These are phyloP conservation scores for Nibea albiflora DNA, from an alignment of 2,113 vertebrate genomes.

Conservation along the genomic window DNA sequence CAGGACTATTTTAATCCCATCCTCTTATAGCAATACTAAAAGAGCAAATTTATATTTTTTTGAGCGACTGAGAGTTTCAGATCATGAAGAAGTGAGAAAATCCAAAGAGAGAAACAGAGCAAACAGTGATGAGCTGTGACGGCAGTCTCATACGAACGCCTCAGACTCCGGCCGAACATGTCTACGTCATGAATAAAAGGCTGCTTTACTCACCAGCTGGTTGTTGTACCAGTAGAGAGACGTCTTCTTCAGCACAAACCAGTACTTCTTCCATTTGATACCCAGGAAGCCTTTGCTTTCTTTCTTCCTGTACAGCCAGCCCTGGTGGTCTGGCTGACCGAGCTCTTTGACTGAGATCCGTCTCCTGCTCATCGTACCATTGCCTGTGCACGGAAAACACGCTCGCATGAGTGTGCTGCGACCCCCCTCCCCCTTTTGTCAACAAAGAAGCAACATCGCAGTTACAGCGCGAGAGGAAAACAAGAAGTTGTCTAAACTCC, in stretches of 20 bases:
- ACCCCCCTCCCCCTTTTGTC: background rate
- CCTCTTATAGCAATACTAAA: background rate
- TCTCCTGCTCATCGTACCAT: conserved; percentile 93
- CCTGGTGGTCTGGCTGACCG: conserved; percentile 92
- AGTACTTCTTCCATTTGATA: conserved; percentile 99
- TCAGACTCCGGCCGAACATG: too few relatives aligned
- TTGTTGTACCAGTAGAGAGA: conserved; percentile 94
- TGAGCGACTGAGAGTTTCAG: background rate
- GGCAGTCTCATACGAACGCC: background rate
- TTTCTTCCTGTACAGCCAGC: conserved; percentile 98
- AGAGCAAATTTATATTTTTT: background rate
- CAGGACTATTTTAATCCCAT: background rate
- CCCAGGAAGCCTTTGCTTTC: conserved; percentile 93
- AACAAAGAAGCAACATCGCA: background rate
- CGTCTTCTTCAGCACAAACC: conserved; percentile 95
- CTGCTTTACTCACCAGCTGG: conserved; percentile 89
- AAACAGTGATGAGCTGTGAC: background rate
- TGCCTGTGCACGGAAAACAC: conserved; percentile 79
- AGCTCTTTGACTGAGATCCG: conserved; percentile 96
- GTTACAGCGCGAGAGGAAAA: background rate
- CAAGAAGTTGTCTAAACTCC: background rate
- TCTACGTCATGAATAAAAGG: background rate
- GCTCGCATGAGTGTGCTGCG: background rate
- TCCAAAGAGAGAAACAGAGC: background rate
- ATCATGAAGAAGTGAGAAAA: background rate